Conservation (phyloP, 2,797 vertebrate genomes). For the Epinephelus malabaricus region DNA sequence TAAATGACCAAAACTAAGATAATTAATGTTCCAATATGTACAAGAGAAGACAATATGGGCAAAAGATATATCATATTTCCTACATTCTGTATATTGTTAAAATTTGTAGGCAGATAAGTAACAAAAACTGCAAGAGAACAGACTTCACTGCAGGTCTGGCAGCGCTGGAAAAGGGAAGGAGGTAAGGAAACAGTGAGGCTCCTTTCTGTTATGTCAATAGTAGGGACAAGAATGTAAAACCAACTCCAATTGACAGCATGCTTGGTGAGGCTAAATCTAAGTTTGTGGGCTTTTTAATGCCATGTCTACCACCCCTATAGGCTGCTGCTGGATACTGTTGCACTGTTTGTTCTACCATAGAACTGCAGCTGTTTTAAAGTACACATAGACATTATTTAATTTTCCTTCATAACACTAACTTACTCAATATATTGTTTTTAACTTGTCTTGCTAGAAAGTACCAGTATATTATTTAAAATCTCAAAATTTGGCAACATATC, state of each 20-base stretch:
- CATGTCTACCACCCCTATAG: not conserved
- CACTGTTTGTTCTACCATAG: no score
- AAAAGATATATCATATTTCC: not conserved
- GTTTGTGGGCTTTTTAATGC: no score
- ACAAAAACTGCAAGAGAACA: not conserved
- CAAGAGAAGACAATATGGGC: not conserved
- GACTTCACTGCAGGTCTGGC: not conserved
- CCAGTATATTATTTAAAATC: not conserved
- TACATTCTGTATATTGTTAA: not conserved
- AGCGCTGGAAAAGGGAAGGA: not conserved
- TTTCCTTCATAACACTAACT: not conserved
- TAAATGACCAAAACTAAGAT: not conserved
- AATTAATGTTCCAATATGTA: not conserved
- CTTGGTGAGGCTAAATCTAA: no score
- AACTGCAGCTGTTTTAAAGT: not conserved
- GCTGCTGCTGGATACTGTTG: no score
- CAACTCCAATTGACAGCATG: not conserved
- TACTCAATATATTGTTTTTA: not conserved
- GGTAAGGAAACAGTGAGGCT: constrained; percentile 4
- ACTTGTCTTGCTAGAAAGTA: not conserved
- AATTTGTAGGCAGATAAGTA: no score
- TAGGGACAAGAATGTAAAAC: constrained; percentile 24
- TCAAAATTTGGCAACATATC: not conserved
- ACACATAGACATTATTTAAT: not conserved
- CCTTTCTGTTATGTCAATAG: constrained; percentile 23